A percentile compares a stretch with the other conserved stretches of the same genome.
Conservation (phyloP, 2,113 vertebrate species). For the Xyliphius kryptos region DNA sequence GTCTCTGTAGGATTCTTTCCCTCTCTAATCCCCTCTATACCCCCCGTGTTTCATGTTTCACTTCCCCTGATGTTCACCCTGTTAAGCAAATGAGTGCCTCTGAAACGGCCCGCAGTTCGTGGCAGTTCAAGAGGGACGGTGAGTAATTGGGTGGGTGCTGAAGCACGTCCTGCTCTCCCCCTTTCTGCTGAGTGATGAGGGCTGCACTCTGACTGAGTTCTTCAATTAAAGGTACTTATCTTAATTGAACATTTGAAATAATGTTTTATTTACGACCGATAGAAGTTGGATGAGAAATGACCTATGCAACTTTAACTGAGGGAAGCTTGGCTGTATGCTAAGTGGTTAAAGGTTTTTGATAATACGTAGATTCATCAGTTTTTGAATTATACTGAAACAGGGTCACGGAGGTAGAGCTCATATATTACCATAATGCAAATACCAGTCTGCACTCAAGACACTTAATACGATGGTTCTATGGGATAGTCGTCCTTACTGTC, state of each 20-base stretch:
- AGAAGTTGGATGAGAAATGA: slow-evolving; percentile 61
- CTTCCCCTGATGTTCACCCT: slow-evolving; percentile 55
- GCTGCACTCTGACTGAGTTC: slow-evolving; percentile 60
- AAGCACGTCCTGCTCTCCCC: slow-evolving; percentile 53
- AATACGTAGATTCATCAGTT: slow-evolving; percentile 1
- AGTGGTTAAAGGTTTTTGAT: neutral
- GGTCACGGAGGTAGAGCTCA: neutral
- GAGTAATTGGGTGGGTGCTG: slow-evolving; percentile 68
- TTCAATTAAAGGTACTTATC: slow-evolving; percentile 78
- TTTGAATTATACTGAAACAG: neutral
- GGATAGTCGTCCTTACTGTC: no score
- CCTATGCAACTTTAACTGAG: slow-evolving; percentile 44
- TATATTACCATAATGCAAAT: neutral
- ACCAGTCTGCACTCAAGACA: no score
- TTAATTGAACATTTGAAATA: slow-evolving; percentile 76
- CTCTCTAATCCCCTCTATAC: neutral
- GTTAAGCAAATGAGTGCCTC: slow-evolving; percentile 66
- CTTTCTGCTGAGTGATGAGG: slow-evolving; percentile 68
- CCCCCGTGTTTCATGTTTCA: slow-evolving; percentile 24
- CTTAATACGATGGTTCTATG: no score
- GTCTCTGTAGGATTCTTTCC: neutral
- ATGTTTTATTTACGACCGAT: slow-evolving; percentile 75
- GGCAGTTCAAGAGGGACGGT: slow-evolving; percentile 51
- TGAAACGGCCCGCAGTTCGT: slow-evolving; percentile 75
- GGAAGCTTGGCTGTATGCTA: slow-evolving; percentile 39